These are phyloP conservation scores for Sinhomidia bicolor DNA, from an alignment of 2,888 invertebrate species.

Conservation along the genomic window DNA sequence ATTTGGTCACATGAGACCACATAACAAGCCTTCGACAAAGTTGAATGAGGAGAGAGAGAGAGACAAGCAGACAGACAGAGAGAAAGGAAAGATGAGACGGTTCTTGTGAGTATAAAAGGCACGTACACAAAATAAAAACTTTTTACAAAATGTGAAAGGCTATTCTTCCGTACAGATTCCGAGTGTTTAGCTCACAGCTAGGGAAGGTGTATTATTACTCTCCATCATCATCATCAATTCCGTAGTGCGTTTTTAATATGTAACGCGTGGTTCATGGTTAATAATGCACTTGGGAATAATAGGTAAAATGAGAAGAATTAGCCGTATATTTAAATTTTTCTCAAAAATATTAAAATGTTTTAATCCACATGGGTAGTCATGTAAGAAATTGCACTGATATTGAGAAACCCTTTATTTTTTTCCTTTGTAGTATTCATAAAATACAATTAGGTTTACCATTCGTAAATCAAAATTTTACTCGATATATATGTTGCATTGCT, in stretches of 20 bases:
- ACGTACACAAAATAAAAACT: slow-evolving; percentile 16
- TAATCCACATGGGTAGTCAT: too few relatives aligned
- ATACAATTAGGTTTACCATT: too few relatives aligned
- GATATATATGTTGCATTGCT: too few relatives aligned
- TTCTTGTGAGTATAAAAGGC: slow-evolving; percentile 40
- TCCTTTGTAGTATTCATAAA: too few relatives aligned
- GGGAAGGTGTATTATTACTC: not conserved
- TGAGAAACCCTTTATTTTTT: too few relatives aligned
- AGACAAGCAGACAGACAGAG: too few relatives aligned
- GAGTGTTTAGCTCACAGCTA: not conserved
- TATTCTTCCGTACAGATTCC: not conserved
- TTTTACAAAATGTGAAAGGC: not conserved
- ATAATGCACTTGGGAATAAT: not conserved
- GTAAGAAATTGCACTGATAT: too few relatives aligned
- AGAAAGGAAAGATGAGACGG: slow-evolving; percentile 54
- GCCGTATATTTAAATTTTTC: too few relatives aligned
- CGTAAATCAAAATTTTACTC: not conserved
- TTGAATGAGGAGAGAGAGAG: slow-evolving; percentile 28
- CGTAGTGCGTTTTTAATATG: not conserved
- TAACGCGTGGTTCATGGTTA: not conserved
- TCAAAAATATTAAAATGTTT: too few relatives aligned
- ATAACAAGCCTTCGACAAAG: slow-evolving; percentile 49
- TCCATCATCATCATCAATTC: slow-evolving; percentile 15
- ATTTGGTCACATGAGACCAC: slow-evolving; percentile 75
- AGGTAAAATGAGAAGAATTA: not conserved